Percentiles rank a stretch among this genome's conserved stretches.
These are phyloP conservation scores for Edolisoma coerulescens DNA, from an alignment of 2,113 vertebrate genomes.

Conservation along the genomic window DNA sequence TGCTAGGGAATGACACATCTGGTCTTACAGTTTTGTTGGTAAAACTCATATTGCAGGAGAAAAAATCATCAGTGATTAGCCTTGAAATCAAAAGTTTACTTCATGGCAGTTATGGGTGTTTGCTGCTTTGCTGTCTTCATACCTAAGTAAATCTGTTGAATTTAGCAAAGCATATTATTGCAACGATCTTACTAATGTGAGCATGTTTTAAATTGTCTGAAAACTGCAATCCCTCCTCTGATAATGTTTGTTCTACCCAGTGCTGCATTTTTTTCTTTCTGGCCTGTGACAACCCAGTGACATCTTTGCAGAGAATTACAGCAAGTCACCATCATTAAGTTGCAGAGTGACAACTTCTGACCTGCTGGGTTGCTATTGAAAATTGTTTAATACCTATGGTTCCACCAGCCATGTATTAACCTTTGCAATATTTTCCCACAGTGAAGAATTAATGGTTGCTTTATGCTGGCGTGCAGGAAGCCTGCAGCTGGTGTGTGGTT, in stretches of 20 bases:
- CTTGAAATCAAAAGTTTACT: background rate
- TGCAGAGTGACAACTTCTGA: background rate
- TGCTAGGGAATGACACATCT: background rate
- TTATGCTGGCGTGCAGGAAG: background rate
- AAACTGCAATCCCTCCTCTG: background rate
- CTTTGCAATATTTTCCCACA: background rate
- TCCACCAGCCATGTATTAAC: background rate
- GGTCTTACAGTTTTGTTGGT: background rate
- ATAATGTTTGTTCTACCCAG: background rate
- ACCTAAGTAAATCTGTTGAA: background rate
- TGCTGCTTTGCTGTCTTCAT: background rate
- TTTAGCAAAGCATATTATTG: background rate
- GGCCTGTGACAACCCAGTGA: background rate
- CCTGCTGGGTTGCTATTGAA: background rate
- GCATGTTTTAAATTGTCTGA: background rate
- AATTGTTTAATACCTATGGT: background rate
- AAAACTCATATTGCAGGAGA: background rate
- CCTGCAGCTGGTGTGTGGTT: background rate
- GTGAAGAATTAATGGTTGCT: conserved; percentile 29
- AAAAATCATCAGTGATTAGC: background rate
- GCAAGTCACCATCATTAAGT: background rate
- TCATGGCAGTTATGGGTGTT: background rate
- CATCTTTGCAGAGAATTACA: background rate
- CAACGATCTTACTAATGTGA: background rate
- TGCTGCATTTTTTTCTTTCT: background rate